Evolutionary conservation across 53 echinoderm and acorn worm species (phyloP).

Genomic region (Paracentrotus lividus): DNA sequence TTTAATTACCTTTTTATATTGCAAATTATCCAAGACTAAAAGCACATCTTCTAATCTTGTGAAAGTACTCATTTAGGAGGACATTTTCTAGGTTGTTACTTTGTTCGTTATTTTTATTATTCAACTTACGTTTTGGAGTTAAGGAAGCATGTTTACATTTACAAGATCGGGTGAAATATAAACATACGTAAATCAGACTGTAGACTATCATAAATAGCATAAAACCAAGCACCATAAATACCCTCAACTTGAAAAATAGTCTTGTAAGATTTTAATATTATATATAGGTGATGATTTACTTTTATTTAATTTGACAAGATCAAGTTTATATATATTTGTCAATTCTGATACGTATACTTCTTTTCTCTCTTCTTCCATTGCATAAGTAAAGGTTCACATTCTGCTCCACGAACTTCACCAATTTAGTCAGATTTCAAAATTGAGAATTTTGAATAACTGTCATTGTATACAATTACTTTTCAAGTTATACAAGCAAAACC

Average conservation of each 20-base stretch:
- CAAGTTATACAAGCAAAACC: not conserved
- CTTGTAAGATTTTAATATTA: not conserved
- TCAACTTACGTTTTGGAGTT: not conserved
- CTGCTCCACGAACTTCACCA: not conserved
- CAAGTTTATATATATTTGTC: not conserved
- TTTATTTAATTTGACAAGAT: not conserved
- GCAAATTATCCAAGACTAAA: not conserved
- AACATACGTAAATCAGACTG: not conserved
- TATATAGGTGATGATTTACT: not conserved
- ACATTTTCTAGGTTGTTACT: not conserved
- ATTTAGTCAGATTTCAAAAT: not conserved
- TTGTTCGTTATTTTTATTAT: not conserved
- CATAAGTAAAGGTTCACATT: not conserved
- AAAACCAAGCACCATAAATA: constrained; percentile 29
- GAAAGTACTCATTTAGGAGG: not conserved
- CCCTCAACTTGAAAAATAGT: not conserved
- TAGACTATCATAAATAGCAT: not conserved
- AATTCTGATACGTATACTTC: not conserved
- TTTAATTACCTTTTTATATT: not conserved
- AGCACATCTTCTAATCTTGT: not conserved
- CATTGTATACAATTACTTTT: not conserved
- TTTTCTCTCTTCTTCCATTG: not conserved
- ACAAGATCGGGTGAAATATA: not conserved
- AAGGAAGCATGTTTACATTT: not conserved
- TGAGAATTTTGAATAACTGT: not conserved